phyloP scores from a whole-genome alignment of 2,888 invertebrate genomes.

The Conus canariensis region DNA sequence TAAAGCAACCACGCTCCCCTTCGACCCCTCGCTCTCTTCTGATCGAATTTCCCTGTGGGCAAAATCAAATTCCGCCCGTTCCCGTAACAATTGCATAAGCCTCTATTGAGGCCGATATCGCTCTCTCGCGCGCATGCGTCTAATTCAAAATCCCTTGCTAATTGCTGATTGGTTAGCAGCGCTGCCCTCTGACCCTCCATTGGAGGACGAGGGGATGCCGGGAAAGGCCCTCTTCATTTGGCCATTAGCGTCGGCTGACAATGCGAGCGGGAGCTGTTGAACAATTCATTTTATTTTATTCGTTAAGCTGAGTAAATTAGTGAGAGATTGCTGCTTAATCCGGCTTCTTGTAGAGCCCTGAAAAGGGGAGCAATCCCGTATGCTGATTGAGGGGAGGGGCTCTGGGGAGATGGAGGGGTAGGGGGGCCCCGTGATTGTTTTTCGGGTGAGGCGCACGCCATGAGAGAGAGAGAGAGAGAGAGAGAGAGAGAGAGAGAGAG shows the following conservation, averaged over 20 bases:
- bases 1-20: slow-evolving; percentile 27
- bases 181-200: slow-evolving; percentile 51
- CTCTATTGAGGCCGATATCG: slow-evolving; percentile 38
- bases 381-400: slow-evolving; percentile 20
- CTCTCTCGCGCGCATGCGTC: slow-evolving; percentile 35
- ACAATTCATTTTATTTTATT: slow-evolving; percentile 53
- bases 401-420: background rate
- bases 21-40: background rate
- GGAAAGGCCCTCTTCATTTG: slow-evolving; percentile 49
- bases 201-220: slow-evolving; percentile 42
- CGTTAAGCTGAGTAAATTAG: slow-evolving; percentile 47
- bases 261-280: slow-evolving; percentile 49
- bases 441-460: background rate
- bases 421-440: background rate
- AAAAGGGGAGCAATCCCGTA: slow-evolving; percentile 33
- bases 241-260: slow-evolving; percentile 47
- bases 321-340: slow-evolving; percentile 42
- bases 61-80: slow-evolving; percentile 47
- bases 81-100: slow-evolving; percentile 53
- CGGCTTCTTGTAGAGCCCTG: slow-evolving; percentile 20
- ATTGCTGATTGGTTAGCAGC: slow-evolving; percentile 54
- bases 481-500: background rate
- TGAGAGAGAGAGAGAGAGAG: background rate
- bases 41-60: slow-evolving; percentile 36
- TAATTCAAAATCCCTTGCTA: slow-evolving; percentile 45